These are phyloP conservation scores for Seladonia tumulorum DNA, from an alignment of 2,888 invertebrate species.

Conservation along the genomic window DNA sequence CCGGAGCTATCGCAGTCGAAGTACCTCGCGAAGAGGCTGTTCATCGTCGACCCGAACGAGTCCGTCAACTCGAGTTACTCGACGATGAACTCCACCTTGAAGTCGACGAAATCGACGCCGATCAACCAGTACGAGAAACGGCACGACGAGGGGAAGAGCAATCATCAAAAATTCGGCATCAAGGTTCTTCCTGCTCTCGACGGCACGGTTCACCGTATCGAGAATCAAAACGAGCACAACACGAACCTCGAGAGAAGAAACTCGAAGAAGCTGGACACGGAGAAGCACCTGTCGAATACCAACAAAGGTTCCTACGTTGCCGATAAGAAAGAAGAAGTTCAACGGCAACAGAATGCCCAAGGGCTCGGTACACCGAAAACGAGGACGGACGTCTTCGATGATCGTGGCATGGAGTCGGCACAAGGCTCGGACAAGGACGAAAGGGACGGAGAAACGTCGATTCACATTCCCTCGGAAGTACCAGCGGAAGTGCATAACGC, in stretches of 20 bases:
- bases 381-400: constrained; percentile 9
- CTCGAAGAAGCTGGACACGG: constrained; percentile 77
- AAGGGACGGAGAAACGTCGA: constrained; percentile 86
- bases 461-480: constrained; percentile 88
- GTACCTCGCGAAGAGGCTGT: constrained; percentile 79
- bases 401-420: background rate
- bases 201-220: constrained; percentile 81
- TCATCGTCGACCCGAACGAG: constrained; percentile 83
- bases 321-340: constrained; percentile 54
- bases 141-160: constrained; percentile 86
- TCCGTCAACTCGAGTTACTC: constrained; percentile 84
- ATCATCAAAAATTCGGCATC: constrained; percentile 88
- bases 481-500: constrained; percentile 90
- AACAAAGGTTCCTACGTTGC: background rate
- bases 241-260: constrained; percentile 82
- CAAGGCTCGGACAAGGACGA: constrained; percentile 59
- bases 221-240: constrained; percentile 83
- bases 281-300: constrained; percentile 58
- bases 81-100: constrained; percentile 81
- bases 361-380: constrained; percentile 40
- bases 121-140: constrained; percentile 76
- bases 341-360: constrained; percentile 64
- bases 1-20: constrained; percentile 90
- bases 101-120: constrained; percentile 78
- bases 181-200: constrained; percentile 86